These are phyloP conservation scores for Seira sanloemensis DNA, from an alignment of 2,888 invertebrate genomes.

Conservation along the genomic window DNA sequence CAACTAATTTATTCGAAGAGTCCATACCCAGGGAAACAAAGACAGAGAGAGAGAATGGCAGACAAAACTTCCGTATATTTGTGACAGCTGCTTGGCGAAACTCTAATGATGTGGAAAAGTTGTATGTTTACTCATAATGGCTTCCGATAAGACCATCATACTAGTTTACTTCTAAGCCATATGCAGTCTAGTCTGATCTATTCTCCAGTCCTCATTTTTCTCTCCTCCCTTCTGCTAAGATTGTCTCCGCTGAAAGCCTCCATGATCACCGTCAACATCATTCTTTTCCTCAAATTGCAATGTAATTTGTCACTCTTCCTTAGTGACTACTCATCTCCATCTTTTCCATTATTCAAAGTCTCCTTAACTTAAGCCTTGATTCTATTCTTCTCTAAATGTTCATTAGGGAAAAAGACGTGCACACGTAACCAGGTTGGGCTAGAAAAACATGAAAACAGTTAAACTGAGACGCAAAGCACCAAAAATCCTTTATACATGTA, in stretches of 20 bases:
- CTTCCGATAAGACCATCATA: too few species aligned
- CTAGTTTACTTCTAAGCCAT: too few species aligned
- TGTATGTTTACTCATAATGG: not conserved
- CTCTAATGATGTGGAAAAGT: not conserved
- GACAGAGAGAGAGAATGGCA: too few species aligned
- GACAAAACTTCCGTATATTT: too few species aligned
- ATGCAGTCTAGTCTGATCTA: too few species aligned
- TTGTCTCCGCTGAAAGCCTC: not conserved
- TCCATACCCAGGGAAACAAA: too few species aligned
- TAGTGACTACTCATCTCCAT: slow-evolving; percentile 35
- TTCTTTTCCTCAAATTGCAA: slow-evolving; percentile 43
- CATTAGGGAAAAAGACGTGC: too few species aligned
- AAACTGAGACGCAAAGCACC: not conserved
- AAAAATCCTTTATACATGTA: too few species aligned
- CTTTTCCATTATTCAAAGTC: slow-evolving; percentile 44
- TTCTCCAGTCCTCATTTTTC: too few species aligned
- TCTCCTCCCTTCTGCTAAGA: too few species aligned
- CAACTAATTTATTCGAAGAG: too few species aligned
- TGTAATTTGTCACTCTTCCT: slow-evolving; percentile 46
- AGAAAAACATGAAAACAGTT: not conserved
- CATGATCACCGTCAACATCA: slow-evolving; percentile 18
- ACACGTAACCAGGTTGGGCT: too few species aligned
- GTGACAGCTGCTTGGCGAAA: not conserved
- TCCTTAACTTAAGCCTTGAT: slow-evolving; percentile 31
- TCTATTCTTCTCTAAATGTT: slow-evolving; percentile 1